These are phyloP conservation scores for Poeciliopsis paucimaculata DNA, from an alignment of 2,797 vertebrate species.

Conservation along the genomic window DNA sequence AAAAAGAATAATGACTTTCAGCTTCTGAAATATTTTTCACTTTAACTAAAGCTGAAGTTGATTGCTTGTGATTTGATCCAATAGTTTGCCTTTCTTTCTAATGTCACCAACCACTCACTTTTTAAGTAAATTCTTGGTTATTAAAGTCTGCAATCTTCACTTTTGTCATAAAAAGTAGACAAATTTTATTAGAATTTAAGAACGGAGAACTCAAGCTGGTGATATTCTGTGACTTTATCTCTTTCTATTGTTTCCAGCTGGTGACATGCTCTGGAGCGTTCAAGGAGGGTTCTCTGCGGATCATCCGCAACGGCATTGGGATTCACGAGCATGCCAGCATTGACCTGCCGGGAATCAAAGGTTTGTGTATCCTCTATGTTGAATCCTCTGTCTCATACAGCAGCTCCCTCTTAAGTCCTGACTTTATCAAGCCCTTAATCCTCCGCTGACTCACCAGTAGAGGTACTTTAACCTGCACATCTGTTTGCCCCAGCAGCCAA, in stretches of 20 bases:
- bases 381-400: conserved; percentile 14
- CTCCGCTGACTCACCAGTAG: conserved; percentile 18
- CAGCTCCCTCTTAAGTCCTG: conserved; percentile 12
- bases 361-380: conserved; percentile 53
- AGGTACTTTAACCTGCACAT: conserved; percentile 46
- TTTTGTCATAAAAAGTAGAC: background rate
- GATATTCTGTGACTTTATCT: conserved; percentile 11
- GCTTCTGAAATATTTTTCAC: conserved; percentile 5
- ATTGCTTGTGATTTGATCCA: conserved; percentile 19
- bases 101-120: conserved; percentile 1
- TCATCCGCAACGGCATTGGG: conserved; percentile 97
- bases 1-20: background rate
- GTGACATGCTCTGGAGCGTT: conserved; percentile 98
- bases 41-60: conserved; percentile 9
- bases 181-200: background rate
- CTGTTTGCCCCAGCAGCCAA: conserved; percentile 42
- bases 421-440: conserved; percentile 41
- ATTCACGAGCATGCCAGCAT: conserved; percentile 99
- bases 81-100: conserved; percentile 7
- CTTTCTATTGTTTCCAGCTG: conserved; percentile 80
- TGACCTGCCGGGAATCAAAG: conserved; percentile 94
- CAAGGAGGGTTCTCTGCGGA: conserved; percentile 96
- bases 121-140: background rate
- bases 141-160: background rate
- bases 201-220: background rate